Evolutionary conservation across 2,113 vertebrate species (phyloP), one percentile per base, ranked within the genome.

Genomic region (Pionites leucogaster): DNA sequence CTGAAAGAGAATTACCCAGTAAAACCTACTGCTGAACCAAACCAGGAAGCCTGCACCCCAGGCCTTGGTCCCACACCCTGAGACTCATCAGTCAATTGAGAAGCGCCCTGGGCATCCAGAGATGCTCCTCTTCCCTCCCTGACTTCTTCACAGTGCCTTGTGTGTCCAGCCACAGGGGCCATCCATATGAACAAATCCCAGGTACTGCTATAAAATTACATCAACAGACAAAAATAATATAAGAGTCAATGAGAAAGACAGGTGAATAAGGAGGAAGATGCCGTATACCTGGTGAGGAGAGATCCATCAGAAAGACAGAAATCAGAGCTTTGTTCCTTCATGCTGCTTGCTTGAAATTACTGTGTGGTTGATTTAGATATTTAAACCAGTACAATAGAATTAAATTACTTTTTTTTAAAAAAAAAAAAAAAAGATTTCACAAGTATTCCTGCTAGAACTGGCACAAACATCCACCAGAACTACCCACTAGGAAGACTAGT

Each of bases 141-240:
- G 5, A 1, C 6, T 52, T 37, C 19, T 23, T 41, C 39, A 6
- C 2, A 0, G 44, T 19, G 37, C 22, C 33, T 37, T 10, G 3
- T 2, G 1, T 3, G n/a, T 7, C 13, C 55, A 37, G 19, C 17
- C 1, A 0, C 23, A 37, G 9, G 7, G 10, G 8, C 4, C 23
- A 52, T 5, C 23, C 13, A 0, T 3, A 16, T 3, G 13, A 79
- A 57, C 0, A 13, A 82, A 29, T 23, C n/a, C 37, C 53, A 50
- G 46, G 18, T 7, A 10, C 13, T 93, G 82, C 35, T 7, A 1
- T 37, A 24, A 37, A 35, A 2, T 68, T 37, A 59, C 3, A 52
- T 12, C 7, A 35, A 19, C 7, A 25, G 23, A 47, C 13, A 11
- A 67, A 64, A 57, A 4, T 9, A 59, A 53, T 35, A 65, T 31